Evolutionary conservation across 2,797 vertebrate species (phyloP).

Genomic region (Melanotaenia trifasciata): DNA sequence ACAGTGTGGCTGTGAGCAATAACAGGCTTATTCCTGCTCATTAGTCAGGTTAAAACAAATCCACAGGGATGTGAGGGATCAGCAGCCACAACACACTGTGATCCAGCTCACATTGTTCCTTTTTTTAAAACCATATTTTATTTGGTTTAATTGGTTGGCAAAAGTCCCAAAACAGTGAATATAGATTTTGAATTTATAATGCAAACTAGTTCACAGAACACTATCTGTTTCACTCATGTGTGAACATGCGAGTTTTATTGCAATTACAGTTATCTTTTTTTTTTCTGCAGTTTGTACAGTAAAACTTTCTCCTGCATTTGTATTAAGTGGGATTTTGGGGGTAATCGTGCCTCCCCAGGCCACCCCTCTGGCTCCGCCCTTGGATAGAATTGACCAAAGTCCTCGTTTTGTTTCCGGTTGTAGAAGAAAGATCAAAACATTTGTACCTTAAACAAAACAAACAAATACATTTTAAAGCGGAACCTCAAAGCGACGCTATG

Average conservation of each 20-base stretch:
- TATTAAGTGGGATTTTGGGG: too few relatives aligned
- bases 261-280: background rate
- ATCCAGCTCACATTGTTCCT: background rate
- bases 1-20: too few relatives aligned
- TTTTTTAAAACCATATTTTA: background rate
- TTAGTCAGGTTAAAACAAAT: constrained; percentile 6
- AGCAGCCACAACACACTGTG: background rate
- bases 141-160: background rate
- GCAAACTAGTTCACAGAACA: background rate
- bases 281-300: too few relatives aligned
- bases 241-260: background rate
- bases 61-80: background rate
- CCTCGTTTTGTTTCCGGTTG: background rate
- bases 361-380: too few relatives aligned
- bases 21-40: constrained; percentile 20
- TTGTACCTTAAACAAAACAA: background rate
- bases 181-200: background rate
- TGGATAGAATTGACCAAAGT: too few relatives aligned
- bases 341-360: too few relatives aligned
- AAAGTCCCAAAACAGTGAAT: background rate
- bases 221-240: background rate
- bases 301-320: too few relatives aligned
- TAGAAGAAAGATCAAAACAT: background rate
- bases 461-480: background rate
- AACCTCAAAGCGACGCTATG: background rate